Evolutionary conservation across 2,113 vertebrate species (phyloP), one percentile per base, ranked within the genome.

Genomic region (Rhinopomastus cyanomelas): DNA sequence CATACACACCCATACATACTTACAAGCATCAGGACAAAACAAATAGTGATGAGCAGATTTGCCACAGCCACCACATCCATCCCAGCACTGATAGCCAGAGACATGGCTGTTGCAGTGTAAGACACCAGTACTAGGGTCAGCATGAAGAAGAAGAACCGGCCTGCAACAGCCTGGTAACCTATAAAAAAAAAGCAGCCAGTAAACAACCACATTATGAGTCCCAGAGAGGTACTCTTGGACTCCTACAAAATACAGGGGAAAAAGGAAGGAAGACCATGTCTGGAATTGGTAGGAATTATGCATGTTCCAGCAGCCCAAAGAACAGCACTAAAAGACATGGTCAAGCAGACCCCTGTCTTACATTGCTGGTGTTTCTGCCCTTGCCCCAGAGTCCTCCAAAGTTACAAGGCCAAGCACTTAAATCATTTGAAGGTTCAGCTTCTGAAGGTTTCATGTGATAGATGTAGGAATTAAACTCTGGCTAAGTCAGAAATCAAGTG

Each of bases 21-120:
- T 87, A 97, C 96, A 72, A 97, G 89, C 96, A 97, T 97, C 77
- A 97, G 82, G 46, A 97, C 94, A 82, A 97, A 97, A 88, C 95
- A 95, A 81, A 97, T 75, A 3, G 94, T 97, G 87, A 97, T 96
- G 30, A 96, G 34, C 34, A 97, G 89, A 51, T 97, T 97, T 4
- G 96, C 96, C 71, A 97, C 92, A 48, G 95, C 95, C 16, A 96
- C 92, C 36, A 96, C 95, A 32, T 94, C 87, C 95, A 96, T 96
- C n/a, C 96, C 96, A 85, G 96, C 96, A 22, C 96, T 96, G 80
- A 97, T 94, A 42, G 96, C 96, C 62, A 97, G 81, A 68, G 94
- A 93, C 96, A 97, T 96, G 71, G 96, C 91, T 1, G 96, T 96
- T 49, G 96, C 92, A 26, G 96, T 95, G 71, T 96, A 95, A 62